Evolutionary conservation across 2,888 invertebrate genomes (phyloP).

Genomic region (Athripsodes cinereus): DNA sequence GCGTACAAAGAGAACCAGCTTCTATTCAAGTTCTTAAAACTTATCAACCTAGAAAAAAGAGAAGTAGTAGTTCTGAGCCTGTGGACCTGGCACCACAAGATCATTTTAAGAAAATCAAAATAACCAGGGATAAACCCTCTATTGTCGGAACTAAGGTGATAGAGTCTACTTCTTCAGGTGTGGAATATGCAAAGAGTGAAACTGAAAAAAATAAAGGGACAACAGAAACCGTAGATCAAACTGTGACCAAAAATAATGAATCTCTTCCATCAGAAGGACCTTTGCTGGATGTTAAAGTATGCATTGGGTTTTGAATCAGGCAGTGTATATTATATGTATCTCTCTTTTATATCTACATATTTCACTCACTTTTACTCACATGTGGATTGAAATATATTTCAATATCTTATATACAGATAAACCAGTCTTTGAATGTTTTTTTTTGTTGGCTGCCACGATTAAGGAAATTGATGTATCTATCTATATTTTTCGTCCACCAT

Average conservation of each 20-base stretch:
- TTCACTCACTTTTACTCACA: too few species aligned
- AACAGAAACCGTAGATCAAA: not conserved
- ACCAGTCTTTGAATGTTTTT: too few species aligned
- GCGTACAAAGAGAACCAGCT: slow-evolving; percentile 5
- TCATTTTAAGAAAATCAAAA: slow-evolving; percentile 39
- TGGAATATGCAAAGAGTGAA: slow-evolving; percentile 11
- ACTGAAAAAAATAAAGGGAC: slow-evolving; percentile 32
- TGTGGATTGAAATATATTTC: too few species aligned
- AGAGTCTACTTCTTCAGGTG: slow-evolving; percentile 13
- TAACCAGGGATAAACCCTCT: slow-evolving; percentile 39
- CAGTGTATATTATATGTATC: not conserved
- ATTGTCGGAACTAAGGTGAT: slow-evolving; percentile 32
- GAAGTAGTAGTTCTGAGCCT: slow-evolving; percentile 41
- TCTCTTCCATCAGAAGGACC: not conserved
- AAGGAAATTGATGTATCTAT: too few species aligned
- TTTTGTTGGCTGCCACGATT: too few species aligned
- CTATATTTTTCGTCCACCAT: too few species aligned
- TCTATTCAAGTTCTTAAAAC: slow-evolving; percentile 2
- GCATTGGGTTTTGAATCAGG: not conserved
- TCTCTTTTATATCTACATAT: too few species aligned
- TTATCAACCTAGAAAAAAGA: slow-evolving; percentile 36
- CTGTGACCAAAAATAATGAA: not conserved
- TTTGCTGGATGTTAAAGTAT: not conserved
- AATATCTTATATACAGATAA: too few species aligned
- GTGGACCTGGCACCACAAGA: slow-evolving; percentile 12